These are phyloP conservation scores for Odocoileus hemionus DNA, from an alignment of 2,113 vertebrate species.

Conservation along the genomic window DNA sequence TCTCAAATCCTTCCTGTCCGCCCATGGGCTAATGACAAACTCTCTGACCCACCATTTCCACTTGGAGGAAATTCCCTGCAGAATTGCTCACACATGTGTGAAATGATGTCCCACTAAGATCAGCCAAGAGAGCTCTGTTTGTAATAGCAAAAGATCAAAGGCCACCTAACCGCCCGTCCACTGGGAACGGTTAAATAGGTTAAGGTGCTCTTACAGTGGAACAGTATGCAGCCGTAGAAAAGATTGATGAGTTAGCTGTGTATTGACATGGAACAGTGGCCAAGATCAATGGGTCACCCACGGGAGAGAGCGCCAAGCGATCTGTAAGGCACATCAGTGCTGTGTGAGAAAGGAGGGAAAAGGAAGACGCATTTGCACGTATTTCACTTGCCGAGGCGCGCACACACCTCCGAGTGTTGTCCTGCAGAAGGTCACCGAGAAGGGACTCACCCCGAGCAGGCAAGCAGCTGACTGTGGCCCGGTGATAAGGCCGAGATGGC, in stretches of 20 bases:
- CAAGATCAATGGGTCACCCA: neutral
- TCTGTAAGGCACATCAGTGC: neutral
- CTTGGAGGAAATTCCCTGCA: neutral
- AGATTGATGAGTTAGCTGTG: neutral
- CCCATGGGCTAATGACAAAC: neutral
- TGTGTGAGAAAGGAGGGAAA: neutral
- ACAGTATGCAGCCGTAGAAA: neutral
- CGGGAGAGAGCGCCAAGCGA: accelerated
- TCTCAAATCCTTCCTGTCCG: neutral
- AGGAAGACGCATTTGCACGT: accelerated
- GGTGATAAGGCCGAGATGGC: neutral
- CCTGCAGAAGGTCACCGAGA: accelerated
- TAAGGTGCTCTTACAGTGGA: neutral
- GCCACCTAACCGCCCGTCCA: neutral
- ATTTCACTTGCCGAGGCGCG: accelerated
- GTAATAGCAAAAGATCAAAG: neutral
- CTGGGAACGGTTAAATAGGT: neutral
- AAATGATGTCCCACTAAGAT: neutral
- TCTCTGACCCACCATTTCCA: neutral
- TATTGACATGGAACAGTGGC: neutral
- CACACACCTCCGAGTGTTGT: accelerated
- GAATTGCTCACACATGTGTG: neutral
- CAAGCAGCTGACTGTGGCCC: accelerated
- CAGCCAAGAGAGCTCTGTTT: neutral
- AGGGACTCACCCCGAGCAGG: accelerated